Conservation (phyloP, 1,140 invertebrate species). For the Caenorhabditis tropicalis region DNA sequence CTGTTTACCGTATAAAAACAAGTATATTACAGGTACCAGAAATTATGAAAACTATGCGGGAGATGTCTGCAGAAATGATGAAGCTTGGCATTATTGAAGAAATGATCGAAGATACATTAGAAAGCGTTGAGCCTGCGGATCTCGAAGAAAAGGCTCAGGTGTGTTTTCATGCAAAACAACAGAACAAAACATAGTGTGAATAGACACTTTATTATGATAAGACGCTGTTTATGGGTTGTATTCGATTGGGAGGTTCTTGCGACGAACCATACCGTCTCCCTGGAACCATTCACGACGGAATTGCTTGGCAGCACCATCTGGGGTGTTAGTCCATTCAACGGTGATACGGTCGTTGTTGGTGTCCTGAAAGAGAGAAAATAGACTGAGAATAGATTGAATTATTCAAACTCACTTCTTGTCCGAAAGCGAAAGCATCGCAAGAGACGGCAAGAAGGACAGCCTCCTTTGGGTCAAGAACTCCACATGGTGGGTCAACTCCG, state of each 20-base stretch:
- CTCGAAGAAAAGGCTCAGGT: conserved; percentile 87
- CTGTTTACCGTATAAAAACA: neutral
- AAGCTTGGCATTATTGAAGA: conserved; percentile 97
- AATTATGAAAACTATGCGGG: conserved; percentile 92
- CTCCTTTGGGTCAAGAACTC: conserved; percentile 58
- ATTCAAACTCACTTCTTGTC: conserved; percentile 47
- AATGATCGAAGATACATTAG: conserved; percentile 98
- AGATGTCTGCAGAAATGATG: conserved; percentile 99
- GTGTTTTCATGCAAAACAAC: neutral
- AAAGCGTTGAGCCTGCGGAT: conserved; percentile 85
- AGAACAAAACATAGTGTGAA: neutral
- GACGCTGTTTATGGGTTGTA: conserved; percentile 8
- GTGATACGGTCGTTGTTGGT: conserved; percentile 60
- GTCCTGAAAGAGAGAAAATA: conserved; percentile 21
- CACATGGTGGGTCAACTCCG: conserved; percentile 52
- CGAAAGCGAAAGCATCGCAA: conserved; percentile 56
- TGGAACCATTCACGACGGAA: conserved; percentile 40
- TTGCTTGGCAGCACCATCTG: conserved; percentile 33
- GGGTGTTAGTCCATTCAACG: conserved; percentile 58
- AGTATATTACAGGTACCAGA: conserved; percentile 86
- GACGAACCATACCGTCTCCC: conserved; percentile 15
- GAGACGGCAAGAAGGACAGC: conserved; percentile 51
- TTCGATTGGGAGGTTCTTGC: conserved; percentile 26
- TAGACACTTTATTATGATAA: neutral
- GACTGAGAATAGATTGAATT: neutral